phyloP scores from a whole-genome alignment of 2,797 vertebrate genomes.

The Hypotaenidia okinawae region DNA sequence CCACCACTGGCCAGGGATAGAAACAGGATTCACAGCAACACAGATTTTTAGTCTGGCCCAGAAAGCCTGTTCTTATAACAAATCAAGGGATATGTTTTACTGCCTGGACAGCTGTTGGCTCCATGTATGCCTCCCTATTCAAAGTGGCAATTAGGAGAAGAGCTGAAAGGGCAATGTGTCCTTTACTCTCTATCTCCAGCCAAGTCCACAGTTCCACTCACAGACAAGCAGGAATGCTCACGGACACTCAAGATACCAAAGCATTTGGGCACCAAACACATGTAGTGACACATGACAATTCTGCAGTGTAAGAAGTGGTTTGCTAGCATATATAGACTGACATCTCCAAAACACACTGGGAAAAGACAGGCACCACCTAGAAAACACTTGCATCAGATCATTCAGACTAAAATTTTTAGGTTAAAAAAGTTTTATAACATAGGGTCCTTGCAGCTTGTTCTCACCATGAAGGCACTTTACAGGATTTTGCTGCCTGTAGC shows the following conservation, averaged over 20 bases:
- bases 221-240: slow-evolving; percentile 43
- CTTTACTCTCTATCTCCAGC: slow-evolving; percentile 54
- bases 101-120: slow-evolving; percentile 6
- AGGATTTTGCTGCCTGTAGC: not conserved
- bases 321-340: not conserved
- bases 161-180: slow-evolving; percentile 46
- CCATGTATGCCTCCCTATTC: not conserved
- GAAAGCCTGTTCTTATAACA: not conserved
- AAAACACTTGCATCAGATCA: not conserved
- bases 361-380: not conserved
- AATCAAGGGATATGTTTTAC: not conserved
- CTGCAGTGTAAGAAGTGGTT: not conserved
- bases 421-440: not conserved
- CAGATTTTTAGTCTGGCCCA: not conserved
- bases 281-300: slow-evolving; percentile 20
- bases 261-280: slow-evolving; percentile 2
- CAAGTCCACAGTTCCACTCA: slow-evolving; percentile 39
- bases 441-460: not conserved
- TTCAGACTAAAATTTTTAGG: not conserved
- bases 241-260: not conserved
- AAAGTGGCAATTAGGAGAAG: not conserved
- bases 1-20: not conserved
- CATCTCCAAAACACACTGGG: not conserved
- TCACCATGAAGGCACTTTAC: not conserved
- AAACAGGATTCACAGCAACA: not conserved